These are phyloP conservation scores for Polietes domitor DNA, from an alignment of 2,888 invertebrate species.

Conservation along the genomic window DNA sequence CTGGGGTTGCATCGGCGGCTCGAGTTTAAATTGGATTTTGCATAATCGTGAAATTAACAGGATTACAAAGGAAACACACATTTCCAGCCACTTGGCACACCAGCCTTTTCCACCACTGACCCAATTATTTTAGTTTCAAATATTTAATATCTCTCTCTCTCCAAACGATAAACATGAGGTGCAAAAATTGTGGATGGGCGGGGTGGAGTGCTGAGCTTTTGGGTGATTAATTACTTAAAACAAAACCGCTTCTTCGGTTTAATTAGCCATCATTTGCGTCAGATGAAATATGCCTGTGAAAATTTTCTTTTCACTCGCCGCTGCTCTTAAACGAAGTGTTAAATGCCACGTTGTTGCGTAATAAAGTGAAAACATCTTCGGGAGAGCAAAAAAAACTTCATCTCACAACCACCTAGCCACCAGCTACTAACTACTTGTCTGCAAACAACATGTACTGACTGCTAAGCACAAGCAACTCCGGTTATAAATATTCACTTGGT, in stretches of 20 bases:
- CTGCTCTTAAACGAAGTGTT: constrained; percentile 39
- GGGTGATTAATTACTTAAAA: not conserved
- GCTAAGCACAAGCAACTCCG: not conserved
- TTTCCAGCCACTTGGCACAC: not conserved
- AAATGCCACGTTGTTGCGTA: constrained; percentile 57
- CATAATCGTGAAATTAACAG: constrained; percentile 51
- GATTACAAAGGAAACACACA: constrained; percentile 52
- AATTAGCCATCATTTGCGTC: constrained; percentile 13
- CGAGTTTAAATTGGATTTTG: constrained; percentile 20
- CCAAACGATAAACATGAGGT: no score
- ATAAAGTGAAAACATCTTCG: constrained; percentile 51
- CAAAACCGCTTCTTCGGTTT: not conserved
- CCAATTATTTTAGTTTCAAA: not conserved
- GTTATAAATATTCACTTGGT: not conserved
- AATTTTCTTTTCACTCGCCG: not conserved
- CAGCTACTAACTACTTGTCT: not conserved
- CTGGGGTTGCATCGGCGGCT: not conserved
- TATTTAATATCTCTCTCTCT: not conserved
- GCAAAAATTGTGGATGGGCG: not conserved
- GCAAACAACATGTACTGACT: not conserved
- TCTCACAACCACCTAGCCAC: not conserved
- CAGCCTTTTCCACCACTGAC: not conserved
- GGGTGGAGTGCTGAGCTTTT: not conserved
- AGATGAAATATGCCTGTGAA: not conserved
- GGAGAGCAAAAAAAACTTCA: not conserved